These are phyloP conservation scores for Dermochelys coriacea DNA, from an alignment of 2,797 vertebrate species.

Conservation along the genomic window DNA sequence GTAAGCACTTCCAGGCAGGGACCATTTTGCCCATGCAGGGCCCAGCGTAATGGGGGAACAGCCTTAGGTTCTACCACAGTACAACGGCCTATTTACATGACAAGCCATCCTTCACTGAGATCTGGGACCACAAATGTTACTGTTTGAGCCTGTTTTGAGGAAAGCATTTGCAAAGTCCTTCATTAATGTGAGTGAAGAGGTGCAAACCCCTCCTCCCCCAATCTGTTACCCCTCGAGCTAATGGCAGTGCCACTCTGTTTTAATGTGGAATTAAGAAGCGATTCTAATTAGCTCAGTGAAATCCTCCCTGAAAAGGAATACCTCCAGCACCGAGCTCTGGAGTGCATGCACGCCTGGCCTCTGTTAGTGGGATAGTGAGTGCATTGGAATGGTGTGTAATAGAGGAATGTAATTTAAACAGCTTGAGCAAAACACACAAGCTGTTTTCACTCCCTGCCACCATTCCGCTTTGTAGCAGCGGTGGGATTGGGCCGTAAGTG, in stretches of 20 bases:
- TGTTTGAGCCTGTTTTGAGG: not conserved
- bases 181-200: too few relatives aligned
- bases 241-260: not conserved
- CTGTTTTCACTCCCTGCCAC: conserved; percentile 35
- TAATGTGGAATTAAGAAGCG: not conserved
- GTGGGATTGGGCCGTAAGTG: conserved; percentile 71
- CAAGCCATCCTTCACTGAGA: not conserved
- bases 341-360: conserved; percentile 36
- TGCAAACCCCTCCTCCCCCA: too few relatives aligned
- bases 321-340: not conserved
- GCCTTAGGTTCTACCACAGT: not conserved
- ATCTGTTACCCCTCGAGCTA: not conserved
- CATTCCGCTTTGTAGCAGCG: conserved; percentile 56
- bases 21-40: not conserved
- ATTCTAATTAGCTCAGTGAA: conserved; percentile 40
- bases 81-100: not conserved
- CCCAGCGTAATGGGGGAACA: not conserved
- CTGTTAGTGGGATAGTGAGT: conserved; percentile 39
- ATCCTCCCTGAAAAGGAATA: not conserved
- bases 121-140: not conserved
- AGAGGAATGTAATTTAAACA: conserved; percentile 67
- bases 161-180: not conserved
- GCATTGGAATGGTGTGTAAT: conserved; percentile 29
- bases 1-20: not conserved
- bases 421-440: conserved; percentile 28